A percentile compares a stretch with the other conserved stretches of the same genome.
Evolutionary conservation across 2,888 invertebrate species (phyloP).

Genomic region (Syrphus vitripennis): DNA sequence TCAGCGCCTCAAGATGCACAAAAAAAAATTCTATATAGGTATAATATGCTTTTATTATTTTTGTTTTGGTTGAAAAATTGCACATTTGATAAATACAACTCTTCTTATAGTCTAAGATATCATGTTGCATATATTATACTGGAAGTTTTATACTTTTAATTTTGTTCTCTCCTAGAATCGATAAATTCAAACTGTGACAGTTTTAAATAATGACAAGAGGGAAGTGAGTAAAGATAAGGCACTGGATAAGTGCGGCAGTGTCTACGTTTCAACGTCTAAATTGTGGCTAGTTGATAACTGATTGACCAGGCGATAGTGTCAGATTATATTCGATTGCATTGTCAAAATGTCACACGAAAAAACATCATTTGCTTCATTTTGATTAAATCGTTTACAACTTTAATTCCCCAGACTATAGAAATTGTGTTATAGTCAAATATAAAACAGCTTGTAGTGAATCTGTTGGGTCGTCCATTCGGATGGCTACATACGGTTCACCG

Average conservation of each 20-base stretch:
- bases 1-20: conserved; percentile 21
- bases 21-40: conserved; percentile 10
- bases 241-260: too few relatives aligned
- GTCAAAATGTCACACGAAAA: too few relatives aligned
- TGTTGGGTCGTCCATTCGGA: not conserved
- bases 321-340: too few relatives aligned
- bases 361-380: too few relatives aligned
- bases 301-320: too few relatives aligned
- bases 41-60: not conserved
- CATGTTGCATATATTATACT: not conserved
- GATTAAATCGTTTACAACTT: not conserved
- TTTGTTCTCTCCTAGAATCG: too few relatives aligned
- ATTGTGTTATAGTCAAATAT: not conserved
- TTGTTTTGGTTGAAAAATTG: conserved; percentile 21
- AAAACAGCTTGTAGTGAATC: conserved; percentile 17
- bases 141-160: too few relatives aligned
- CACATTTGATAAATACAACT: conserved; percentile 40
- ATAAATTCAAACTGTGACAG: too few relatives aligned
- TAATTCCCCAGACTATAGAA: not conserved
- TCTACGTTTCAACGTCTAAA: too few relatives aligned
- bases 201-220: too few relatives aligned
- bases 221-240: too few relatives aligned
- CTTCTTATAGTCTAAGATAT: not conserved
- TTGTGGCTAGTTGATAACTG: too few relatives aligned
- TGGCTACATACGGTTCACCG: not conserved